These are phyloP conservation scores for Caranx ignobilis DNA, from an alignment of 2,113 vertebrate species.

Conservation along the genomic window DNA sequence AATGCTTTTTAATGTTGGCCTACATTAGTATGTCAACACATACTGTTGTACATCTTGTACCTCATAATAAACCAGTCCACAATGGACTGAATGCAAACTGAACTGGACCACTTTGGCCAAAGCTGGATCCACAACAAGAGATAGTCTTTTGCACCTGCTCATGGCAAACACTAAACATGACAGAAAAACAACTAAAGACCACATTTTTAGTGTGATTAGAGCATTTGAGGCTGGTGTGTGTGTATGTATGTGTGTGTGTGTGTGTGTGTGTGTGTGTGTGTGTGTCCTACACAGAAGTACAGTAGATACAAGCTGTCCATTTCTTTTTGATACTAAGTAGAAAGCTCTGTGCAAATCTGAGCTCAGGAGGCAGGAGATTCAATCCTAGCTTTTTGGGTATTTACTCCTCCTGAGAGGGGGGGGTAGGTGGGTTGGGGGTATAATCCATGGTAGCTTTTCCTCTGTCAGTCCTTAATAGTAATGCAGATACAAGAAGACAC, in stretches of 20 bases:
- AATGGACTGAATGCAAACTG: conserved; percentile 63
- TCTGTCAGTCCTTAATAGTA: conserved; percentile 40
- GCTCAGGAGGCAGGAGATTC: conserved; percentile 59
- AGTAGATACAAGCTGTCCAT: conserved; percentile 49
- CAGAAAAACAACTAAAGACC: conserved; percentile 36
- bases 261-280: conserved; percentile 30
- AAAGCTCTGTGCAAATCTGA: conserved; percentile 72
- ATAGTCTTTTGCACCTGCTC: conserved; percentile 56
- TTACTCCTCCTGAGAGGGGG: conserved; percentile 31
- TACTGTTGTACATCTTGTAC: conserved; percentile 58
- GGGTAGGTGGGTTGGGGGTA: background rate
- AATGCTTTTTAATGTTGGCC: conserved; percentile 80
- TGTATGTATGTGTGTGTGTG: conserved; percentile 1
- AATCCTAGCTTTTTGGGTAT: conserved; percentile 56
- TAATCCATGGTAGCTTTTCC: conserved; percentile 48
- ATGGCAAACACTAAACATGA: conserved; percentile 45
- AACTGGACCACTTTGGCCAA: conserved; percentile 70
- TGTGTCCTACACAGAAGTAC: conserved; percentile 54
- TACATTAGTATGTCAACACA: conserved; percentile 77
- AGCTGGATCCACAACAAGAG: conserved; percentile 58
- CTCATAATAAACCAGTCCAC: conserved; percentile 68
- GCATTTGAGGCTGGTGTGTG: conserved; percentile 67
- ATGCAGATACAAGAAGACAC: conserved; percentile 57
- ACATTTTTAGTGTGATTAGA: conserved; percentile 55
- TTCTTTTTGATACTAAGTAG: conserved; percentile 58